A percentile compares a stretch with the other conserved stretches of the same genome.
Evolutionary conservation across 2,888 invertebrate species (phyloP).

Genomic region (Cancer borealis): DNA sequence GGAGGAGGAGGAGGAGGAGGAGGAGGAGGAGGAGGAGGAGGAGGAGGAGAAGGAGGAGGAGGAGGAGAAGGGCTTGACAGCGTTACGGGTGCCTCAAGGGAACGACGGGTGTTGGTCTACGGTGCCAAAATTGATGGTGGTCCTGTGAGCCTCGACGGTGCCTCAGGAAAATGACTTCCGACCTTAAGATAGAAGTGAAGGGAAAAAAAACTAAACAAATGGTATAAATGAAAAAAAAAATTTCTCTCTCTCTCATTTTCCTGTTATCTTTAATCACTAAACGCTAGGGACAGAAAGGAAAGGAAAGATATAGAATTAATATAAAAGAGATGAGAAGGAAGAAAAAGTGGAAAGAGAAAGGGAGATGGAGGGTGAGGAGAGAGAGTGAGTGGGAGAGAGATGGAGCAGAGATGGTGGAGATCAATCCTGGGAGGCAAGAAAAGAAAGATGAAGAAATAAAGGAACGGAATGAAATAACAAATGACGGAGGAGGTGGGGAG

Average conservation of each 20-base stretch:
- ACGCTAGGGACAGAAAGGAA: background rate
- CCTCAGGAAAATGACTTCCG: background rate
- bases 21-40: too few relatives aligned
- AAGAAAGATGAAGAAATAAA: too few relatives aligned
- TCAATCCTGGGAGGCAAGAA: too few relatives aligned
- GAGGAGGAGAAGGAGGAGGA: too few relatives aligned
- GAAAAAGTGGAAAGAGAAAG: background rate
- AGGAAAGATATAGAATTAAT: background rate
- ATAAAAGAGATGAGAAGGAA: background rate
- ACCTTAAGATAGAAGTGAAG: background rate
- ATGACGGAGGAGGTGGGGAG: too few relatives aligned
- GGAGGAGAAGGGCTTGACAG: background rate
- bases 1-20: too few relatives aligned
- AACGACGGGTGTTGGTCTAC: background rate
- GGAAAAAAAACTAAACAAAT: too few relatives aligned
- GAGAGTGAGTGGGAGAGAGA: too few relatives aligned
- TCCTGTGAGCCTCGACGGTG: background rate
- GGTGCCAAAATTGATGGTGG: background rate
- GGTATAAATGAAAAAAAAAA: background rate
- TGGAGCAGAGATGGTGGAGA: too few relatives aligned
- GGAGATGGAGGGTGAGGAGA: background rate
- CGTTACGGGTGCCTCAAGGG: background rate
- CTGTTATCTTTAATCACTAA: background rate
- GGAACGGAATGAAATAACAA: too few relatives aligned
- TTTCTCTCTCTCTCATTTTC: background rate